Conservation (phyloP, 2,888 invertebrate species). For the Thymelicus lineola region DNA sequence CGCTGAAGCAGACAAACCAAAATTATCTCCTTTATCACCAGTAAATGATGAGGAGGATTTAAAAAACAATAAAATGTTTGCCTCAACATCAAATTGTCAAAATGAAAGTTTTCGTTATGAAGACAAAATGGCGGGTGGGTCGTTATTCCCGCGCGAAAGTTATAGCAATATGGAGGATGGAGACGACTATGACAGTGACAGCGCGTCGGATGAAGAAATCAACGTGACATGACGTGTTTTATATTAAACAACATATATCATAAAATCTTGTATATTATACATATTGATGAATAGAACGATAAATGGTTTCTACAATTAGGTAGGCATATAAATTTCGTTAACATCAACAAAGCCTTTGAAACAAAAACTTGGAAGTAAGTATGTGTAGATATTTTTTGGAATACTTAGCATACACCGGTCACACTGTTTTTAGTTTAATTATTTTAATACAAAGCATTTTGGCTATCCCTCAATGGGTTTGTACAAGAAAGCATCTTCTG, state of each 20-base stretch:
- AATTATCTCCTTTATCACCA: constrained; percentile 86
- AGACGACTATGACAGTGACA: constrained; percentile 81
- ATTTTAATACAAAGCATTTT: too few relatives aligned
- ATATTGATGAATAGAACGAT: neutral
- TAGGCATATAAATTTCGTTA: too few relatives aligned
- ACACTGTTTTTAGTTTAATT: too few relatives aligned
- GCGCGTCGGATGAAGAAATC: constrained; percentile 93
- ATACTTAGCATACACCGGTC: too few relatives aligned
- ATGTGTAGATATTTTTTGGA: too few relatives aligned
- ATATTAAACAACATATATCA: constrained; percentile 31
- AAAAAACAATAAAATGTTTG: constrained; percentile 65
- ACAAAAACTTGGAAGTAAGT: too few relatives aligned
- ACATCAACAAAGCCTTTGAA: too few relatives aligned
- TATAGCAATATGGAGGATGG: constrained; percentile 72
- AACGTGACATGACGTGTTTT: constrained; percentile 92
- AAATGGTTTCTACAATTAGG: neutral
- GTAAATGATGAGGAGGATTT: constrained; percentile 69
- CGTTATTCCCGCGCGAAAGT: constrained; percentile 62
- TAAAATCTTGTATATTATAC: constrained; percentile 24
- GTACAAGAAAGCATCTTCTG: too few relatives aligned
- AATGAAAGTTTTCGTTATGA: constrained; percentile 66
- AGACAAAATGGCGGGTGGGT: constrained; percentile 67
- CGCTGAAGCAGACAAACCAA: constrained; percentile 92
- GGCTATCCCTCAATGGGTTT: too few relatives aligned
- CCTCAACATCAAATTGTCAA: constrained; percentile 64